Conservation (phyloP, 2,888 invertebrate species). For the Erpobdella octoculata region DNA sequence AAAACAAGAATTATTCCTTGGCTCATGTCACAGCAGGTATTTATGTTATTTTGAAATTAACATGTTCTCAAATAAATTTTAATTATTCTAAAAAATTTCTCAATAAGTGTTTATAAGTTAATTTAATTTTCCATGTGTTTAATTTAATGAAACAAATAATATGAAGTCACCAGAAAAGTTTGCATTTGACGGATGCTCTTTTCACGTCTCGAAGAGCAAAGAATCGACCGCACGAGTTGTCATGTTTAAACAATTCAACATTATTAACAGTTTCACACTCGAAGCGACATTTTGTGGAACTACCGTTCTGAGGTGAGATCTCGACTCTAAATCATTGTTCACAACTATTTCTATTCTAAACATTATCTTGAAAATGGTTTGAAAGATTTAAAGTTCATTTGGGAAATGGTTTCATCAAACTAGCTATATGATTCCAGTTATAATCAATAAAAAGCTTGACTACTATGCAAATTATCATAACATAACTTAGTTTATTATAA, state of each 20-base stretch:
- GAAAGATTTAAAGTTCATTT: too few species aligned
- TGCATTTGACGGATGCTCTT: conserved; percentile 48
- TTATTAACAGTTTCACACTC: conserved; percentile 50
- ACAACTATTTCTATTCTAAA: too few species aligned
- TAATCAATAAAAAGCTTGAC: too few species aligned
- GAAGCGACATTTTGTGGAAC: conserved; percentile 52
- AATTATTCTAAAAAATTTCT: neutral
- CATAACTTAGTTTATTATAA: too few species aligned
- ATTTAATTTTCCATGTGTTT: neutral
- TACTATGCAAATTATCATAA: too few species aligned
- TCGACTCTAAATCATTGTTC: too few species aligned
- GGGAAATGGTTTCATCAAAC: too few species aligned
- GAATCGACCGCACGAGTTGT: conserved; percentile 51
- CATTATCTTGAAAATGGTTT: too few species aligned
- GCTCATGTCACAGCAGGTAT: conserved; percentile 49
- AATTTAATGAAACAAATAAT: neutral
- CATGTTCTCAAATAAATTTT: conserved; percentile 1
- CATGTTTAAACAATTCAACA: conserved; percentile 50
- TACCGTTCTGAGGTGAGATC: conserved; percentile 31
- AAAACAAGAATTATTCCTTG: conserved; percentile 50
- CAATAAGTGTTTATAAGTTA: neutral
- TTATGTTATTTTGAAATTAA: neutral
- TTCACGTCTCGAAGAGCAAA: conserved; percentile 49
- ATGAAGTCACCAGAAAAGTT: conserved; percentile 48
- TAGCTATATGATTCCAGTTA: too few species aligned